Conservation (phyloP, 2,888 invertebrate genomes). For the Acronicta alni region DNA sequence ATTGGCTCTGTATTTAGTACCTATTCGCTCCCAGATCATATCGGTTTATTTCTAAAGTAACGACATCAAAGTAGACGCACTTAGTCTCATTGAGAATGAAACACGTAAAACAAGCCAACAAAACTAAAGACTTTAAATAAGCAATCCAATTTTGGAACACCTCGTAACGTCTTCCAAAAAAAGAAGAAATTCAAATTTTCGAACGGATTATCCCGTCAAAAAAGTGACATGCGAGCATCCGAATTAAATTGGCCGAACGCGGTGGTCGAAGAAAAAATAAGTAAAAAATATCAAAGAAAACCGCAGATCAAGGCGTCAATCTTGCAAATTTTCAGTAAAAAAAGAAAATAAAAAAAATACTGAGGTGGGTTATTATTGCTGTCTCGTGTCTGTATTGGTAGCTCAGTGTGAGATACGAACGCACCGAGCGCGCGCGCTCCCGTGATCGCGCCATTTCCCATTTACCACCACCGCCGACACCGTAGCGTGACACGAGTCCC, state of each 20-base stretch:
- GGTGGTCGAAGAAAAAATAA: conserved; percentile 66
- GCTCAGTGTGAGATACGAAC: conserved; percentile 84
- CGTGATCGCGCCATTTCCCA: conserved; percentile 68
- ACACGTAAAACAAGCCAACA: conserved; percentile 31
- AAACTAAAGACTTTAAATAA: conserved; percentile 38
- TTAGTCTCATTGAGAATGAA: conserved; percentile 39
- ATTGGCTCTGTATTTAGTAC: conserved; percentile 39
- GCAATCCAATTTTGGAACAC: conserved; percentile 46
- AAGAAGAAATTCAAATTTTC: conserved; percentile 38
- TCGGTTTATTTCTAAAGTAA: conserved; percentile 49
- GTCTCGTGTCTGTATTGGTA: conserved; percentile 71
- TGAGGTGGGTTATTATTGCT: conserved; percentile 76
- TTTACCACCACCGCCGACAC: conserved; percentile 59
- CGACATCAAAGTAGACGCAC: conserved; percentile 34
- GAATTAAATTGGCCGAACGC: conserved; percentile 68
- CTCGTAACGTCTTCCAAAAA: conserved; percentile 46
- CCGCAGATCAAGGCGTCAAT: conserved; percentile 74
- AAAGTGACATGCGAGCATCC: conserved; percentile 72
- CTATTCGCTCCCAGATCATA: conserved; percentile 41
- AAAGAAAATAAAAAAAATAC: conserved; percentile 74
- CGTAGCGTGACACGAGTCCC: conserved; percentile 53
- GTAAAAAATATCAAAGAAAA: conserved; percentile 70
- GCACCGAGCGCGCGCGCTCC: conserved; percentile 82
- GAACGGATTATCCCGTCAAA: conserved; percentile 80
- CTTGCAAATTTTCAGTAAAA: conserved; percentile 82